A percentile compares a stretch with the other conserved stretches of the same genome.
Conservation (phyloP, 2,797 vertebrate species). For the Channallabes apus region DNA sequence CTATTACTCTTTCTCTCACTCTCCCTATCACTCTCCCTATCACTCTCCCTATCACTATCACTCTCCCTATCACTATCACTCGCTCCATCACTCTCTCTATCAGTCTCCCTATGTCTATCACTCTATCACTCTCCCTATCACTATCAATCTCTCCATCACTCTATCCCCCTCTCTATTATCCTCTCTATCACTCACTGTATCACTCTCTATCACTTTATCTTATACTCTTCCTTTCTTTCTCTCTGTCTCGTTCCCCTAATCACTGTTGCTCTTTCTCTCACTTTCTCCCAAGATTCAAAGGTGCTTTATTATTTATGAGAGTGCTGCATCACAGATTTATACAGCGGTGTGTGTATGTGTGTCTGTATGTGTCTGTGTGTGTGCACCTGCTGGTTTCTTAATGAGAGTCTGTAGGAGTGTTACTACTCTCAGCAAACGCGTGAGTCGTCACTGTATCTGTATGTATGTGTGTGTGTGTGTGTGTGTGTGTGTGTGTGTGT, state of each 20-base stretch:
- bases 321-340: conserved; percentile 20
- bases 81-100: background rate
- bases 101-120: background rate
- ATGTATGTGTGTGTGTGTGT: background rate
- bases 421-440: background rate
- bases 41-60: background rate
- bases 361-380: conserved; percentile 33
- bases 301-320: background rate
- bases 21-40: background rate
- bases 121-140: background rate
- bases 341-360: conserved; percentile 19
- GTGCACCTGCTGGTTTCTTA: conserved; percentile 11
- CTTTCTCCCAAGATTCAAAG: no score
- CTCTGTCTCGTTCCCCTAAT: no score
- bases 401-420: conserved; percentile 29
- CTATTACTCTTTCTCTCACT: background rate
- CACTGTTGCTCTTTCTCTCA: no score
- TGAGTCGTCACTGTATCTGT: background rate
- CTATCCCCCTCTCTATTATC: background rate
- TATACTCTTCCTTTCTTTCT: no score
- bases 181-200: background rate
- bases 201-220: background rate
- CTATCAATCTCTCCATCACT: background rate
- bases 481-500: background rate
- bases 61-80: background rate